phyloP scores from a whole-genome alignment of 2,888 invertebrate genomes.

The Lycophotia porphyrea region DNA sequence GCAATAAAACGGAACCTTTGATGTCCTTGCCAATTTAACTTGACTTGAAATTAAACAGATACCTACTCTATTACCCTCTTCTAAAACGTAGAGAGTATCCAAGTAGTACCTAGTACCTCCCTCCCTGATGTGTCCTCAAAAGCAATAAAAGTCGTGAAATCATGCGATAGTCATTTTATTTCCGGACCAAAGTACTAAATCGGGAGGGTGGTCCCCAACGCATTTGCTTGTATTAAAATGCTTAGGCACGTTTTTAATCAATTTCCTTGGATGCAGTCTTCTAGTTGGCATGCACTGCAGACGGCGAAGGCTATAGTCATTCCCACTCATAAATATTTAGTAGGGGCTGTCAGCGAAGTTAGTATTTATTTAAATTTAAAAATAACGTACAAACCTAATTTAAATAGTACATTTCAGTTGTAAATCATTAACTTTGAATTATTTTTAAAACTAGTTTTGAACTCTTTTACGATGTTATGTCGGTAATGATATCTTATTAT shows the following conservation, averaged over 20 bases:
- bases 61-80: slow-evolving; percentile 25
- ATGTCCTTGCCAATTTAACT: slow-evolving; percentile 45
- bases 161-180: slow-evolving; percentile 55
- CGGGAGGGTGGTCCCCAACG: slow-evolving; percentile 57
- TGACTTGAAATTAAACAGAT: slow-evolving; percentile 53
- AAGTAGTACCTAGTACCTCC: neutral
- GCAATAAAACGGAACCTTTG: slow-evolving; percentile 55
- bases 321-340: slow-evolving; percentile 57
- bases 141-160: slow-evolving; percentile 28
- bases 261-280: slow-evolving; percentile 59
- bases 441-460: slow-evolving; percentile 32
- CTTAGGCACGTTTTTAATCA: slow-evolving; percentile 75
- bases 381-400: slow-evolving; percentile 27
- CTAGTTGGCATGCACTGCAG: slow-evolving; percentile 49
- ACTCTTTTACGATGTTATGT: slow-evolving; percentile 41
- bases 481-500: slow-evolving; percentile 33
- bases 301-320: slow-evolving; percentile 33
- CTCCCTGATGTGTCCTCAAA: neutral
- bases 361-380: slow-evolving; percentile 26
- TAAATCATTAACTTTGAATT: slow-evolving; percentile 43
- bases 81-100: neutral
- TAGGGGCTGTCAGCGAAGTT: slow-evolving; percentile 16
- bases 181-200: slow-evolving; percentile 48
- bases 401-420: slow-evolving; percentile 37
- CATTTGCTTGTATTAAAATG: slow-evolving; percentile 72